Evolutionary conservation across 2,888 invertebrate genomes (phyloP), one percentile per base, ranked within the genome.

Genomic region (Drosophila meridiana): DNA sequence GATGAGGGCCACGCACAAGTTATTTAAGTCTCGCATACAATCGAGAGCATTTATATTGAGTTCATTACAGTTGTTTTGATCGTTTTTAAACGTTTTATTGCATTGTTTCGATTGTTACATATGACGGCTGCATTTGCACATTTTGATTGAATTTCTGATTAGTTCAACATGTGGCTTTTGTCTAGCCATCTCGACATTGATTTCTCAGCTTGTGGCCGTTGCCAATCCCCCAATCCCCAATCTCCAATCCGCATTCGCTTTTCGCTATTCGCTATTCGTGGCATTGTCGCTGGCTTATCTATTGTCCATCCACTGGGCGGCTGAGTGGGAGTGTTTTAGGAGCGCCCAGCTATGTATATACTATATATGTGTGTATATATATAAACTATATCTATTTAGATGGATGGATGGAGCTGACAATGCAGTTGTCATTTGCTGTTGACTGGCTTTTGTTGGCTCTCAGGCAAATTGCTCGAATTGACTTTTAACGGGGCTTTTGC

Each of bases 111-210:
- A 70, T 60, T 78, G 61, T 56, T 68, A 57, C 30, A 42, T 61
- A 38, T 59, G 55, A 69, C 53, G 73, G 65, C 59, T 60, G 69
- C 76, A 70, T 83, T 73, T 78, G 79, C 61, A 71, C 75, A 66
- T 67, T 82, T 89, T 88, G 86, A 90, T 86, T 90, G 87, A 75
- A 83, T 86, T 86, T 86, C 78, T 88, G 86, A 86, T 86, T 86
- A 75, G 82, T 75, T 78, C 60, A 73, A 73, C 83, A 84, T 82
- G 80, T 73, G 85, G 87, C 87, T 64, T 86, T 87, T 87, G 82
- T 89, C 71, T 72, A 69, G 55, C 42, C 32, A 36, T 56, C 53
- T 58, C 67, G 74, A 63, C 86, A 88, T 88, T 90, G 88, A 83
- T 88, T 88, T 86, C 74, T 78, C 82, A 68, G 89, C 87, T 74